A percentile compares a stretch with the other conserved stretches of the same genome.
Evolutionary conservation across 2,888 invertebrate species (phyloP).

Genomic region (Toxonevra muliebris): DNA sequence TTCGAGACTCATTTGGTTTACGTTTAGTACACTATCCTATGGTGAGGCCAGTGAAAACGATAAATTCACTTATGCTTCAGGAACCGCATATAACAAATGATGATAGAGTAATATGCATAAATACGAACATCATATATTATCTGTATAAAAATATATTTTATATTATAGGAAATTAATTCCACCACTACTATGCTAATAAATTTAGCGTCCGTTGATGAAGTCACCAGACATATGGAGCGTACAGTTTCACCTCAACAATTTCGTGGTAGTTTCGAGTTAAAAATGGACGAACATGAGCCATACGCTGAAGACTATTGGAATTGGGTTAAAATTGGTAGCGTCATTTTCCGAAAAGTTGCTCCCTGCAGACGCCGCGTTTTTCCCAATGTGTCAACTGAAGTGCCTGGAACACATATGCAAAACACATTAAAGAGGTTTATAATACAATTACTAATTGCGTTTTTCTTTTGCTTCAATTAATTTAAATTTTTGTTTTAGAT

Average conservation of each 20-base stretch:
- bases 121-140: too few species aligned
- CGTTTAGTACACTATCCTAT: constrained; percentile 72
- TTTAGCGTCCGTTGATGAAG: constrained; percentile 72
- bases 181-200: constrained; percentile 71
- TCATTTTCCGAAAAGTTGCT: constrained; percentile 48
- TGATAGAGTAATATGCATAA: constrained; percentile 48
- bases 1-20: constrained; percentile 66
- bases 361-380: constrained; percentile 70
- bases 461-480: not conserved
- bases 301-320: constrained; percentile 78
- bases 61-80: constrained; percentile 50
- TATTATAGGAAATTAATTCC: too few species aligned
- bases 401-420: constrained; percentile 66
- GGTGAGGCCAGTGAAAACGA: constrained; percentile 55
- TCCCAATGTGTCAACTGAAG: constrained; percentile 74
- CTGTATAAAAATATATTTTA: too few species aligned
- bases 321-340: constrained; percentile 70
- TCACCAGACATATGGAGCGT: constrained; percentile 69
- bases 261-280: constrained; percentile 76
- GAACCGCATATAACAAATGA: constrained; percentile 48
- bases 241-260: constrained; percentile 70
- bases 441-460: not conserved
- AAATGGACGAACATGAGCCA: constrained; percentile 68
- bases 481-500: too few species aligned
- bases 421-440: constrained; percentile 72